These are phyloP conservation scores for Mirounga angustirostris DNA, from an alignment of 2,113 vertebrate genomes.

Conservation along the genomic window DNA sequence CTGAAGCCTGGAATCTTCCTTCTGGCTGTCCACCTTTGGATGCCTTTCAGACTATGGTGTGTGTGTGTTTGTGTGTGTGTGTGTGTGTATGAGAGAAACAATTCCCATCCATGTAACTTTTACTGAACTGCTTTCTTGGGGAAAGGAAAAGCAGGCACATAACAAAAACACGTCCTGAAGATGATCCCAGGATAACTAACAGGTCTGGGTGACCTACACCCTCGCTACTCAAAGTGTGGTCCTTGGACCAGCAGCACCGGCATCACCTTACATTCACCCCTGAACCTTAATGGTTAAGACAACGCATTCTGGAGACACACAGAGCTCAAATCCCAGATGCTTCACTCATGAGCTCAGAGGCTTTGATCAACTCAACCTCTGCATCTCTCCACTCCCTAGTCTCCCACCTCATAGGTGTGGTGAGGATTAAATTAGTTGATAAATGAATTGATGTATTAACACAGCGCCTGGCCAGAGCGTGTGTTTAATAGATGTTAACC, in stretches of 20 bases:
- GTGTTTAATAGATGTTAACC: not conserved
- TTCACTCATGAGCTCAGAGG: not conserved
- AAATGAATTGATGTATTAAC: not conserved
- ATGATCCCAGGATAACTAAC: not conserved
- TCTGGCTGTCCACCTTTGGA: not conserved
- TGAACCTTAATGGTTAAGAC: not conserved
- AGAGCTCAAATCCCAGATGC: not conserved
- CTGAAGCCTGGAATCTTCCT: not conserved
- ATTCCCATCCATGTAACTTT: not conserved
- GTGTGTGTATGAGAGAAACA: not conserved
- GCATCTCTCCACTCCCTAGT: not conserved
- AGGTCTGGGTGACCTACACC: not conserved
- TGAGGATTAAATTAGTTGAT: not conserved
- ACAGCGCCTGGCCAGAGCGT: not conserved
- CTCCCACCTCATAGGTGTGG: not conserved
- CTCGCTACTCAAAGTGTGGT: not conserved
- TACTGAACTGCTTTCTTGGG: not conserved
- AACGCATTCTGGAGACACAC: not conserved
- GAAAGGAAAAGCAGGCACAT: not conserved
- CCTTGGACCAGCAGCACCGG: accelerated
- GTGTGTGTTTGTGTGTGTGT: not conserved
- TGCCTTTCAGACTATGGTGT: not conserved
- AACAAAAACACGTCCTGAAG: not conserved
- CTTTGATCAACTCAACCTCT: not conserved
- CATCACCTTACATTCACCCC: too few species aligned